A percentile compares a stretch with the other conserved stretches of the same genome.
Conservation (phyloP, 2,797 vertebrate species). For the Ptychobarbus kaznakovi region DNA sequence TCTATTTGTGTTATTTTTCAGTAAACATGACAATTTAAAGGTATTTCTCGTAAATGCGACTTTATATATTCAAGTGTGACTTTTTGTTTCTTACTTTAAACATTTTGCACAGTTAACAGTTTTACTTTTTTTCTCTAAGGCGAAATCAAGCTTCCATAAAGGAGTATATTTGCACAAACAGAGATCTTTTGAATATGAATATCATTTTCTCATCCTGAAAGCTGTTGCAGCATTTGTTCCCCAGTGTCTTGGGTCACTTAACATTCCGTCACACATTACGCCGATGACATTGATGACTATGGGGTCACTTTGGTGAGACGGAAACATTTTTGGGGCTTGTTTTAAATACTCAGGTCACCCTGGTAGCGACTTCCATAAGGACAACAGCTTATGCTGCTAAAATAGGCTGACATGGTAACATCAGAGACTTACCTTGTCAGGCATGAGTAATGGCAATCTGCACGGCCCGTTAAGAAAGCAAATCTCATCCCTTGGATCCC, state of each 20-base stretch:
- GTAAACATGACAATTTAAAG: background rate
- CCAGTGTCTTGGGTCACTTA: constrained; percentile 28
- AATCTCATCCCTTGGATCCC: constrained; percentile 66
- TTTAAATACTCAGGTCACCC: constrained; percentile 49
- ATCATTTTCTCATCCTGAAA: background rate
- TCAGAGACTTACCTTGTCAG: constrained; percentile 66
- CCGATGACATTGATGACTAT: constrained; percentile 26
- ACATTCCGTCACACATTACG: constrained; percentile 22
- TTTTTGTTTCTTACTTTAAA: background rate
- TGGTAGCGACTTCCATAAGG: constrained; percentile 49
- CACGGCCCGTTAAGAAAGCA: constrained; percentile 63
- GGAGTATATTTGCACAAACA: background rate
- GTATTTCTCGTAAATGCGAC: background rate
- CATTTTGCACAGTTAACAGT: background rate
- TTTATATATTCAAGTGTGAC: background rate
- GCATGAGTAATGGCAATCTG: constrained; percentile 65
- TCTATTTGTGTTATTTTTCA: background rate
- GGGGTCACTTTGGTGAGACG: constrained; percentile 49
- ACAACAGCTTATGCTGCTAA: constrained; percentile 61
- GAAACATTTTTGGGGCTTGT: constrained; percentile 55
- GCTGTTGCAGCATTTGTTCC: constrained; percentile 24
- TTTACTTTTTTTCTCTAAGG: background rate
- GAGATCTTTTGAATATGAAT: constrained; percentile 12
- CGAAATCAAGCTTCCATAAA: background rate
- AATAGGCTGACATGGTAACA: constrained; percentile 61